These are phyloP conservation scores for Eubucco bourcierii DNA, from an alignment of 2,113 vertebrate species.

Conservation along the genomic window DNA sequence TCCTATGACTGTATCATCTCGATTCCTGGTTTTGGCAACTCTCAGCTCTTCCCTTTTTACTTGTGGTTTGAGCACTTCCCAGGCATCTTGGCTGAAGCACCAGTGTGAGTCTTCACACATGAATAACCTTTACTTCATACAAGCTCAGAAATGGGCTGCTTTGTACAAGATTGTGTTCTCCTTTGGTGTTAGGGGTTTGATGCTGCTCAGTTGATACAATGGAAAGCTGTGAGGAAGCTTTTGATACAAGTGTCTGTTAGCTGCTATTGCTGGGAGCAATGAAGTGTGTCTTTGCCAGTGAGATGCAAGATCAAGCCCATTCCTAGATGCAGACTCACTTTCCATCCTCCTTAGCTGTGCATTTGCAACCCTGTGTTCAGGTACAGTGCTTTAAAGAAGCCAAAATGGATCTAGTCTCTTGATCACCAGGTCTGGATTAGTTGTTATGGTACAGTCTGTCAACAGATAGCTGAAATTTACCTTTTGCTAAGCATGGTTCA, in stretches of 20 bases:
- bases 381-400: not conserved
- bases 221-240: not conserved
- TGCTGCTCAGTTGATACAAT: not conserved
- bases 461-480: not conserved
- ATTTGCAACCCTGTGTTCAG: not conserved
- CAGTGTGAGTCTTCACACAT: not conserved
- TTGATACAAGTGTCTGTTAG: not conserved
- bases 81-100: not conserved
- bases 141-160: not conserved
- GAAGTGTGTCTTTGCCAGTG: not conserved
- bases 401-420: not conserved
- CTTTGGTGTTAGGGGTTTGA: not conserved
- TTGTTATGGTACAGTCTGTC: rapidly evolving
- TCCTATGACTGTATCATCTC: not conserved
- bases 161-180: not conserved
- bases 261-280: not conserved
- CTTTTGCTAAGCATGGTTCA: not conserved
- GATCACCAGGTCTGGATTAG: not conserved
- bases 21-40: not conserved
- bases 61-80: not conserved
- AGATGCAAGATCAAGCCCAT: not conserved
- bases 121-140: not conserved
- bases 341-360: not conserved
- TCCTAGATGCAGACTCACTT: not conserved
- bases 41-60: not conserved